Conservation (phyloP, 2,113 vertebrate genomes). For the Chaetura pelagica region DNA sequence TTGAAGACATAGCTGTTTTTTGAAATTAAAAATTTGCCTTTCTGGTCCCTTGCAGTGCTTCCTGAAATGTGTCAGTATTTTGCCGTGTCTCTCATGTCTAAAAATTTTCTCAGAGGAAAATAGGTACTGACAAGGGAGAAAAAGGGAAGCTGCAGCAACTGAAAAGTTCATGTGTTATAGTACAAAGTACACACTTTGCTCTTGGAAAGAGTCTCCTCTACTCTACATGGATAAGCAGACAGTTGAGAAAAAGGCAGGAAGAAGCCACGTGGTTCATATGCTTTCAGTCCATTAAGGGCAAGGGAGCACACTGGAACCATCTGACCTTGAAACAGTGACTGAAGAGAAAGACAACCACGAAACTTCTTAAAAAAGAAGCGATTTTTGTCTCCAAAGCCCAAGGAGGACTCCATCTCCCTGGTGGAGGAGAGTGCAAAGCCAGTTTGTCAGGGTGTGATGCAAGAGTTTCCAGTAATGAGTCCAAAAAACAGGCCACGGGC, state of each 20-base stretch:
- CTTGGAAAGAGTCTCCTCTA: background rate
- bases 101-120: background rate
- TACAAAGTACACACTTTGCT: background rate
- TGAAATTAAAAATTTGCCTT: background rate
- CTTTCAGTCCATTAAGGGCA: background rate
- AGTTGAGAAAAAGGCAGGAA: background rate
- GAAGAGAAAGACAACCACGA: background rate
- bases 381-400: background rate
- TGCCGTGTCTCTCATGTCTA: background rate
- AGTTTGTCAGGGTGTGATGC: background rate
- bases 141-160: background rate
- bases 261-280: background rate
- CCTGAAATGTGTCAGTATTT: background rate
- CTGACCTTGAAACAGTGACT: background rate
- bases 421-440: background rate
- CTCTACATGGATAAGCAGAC: background rate
- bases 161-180: background rate
- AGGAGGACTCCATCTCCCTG: background rate
- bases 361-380: background rate
- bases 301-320: background rate
- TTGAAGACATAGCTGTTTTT: constrained; percentile 18
- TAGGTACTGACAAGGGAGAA: background rate
- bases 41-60: background rate
- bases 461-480: background rate
- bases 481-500: background rate